Base-by-base conservation (phyloP, 2,888 invertebrate species). In the Gymnosoma rotundatum region DNA sequence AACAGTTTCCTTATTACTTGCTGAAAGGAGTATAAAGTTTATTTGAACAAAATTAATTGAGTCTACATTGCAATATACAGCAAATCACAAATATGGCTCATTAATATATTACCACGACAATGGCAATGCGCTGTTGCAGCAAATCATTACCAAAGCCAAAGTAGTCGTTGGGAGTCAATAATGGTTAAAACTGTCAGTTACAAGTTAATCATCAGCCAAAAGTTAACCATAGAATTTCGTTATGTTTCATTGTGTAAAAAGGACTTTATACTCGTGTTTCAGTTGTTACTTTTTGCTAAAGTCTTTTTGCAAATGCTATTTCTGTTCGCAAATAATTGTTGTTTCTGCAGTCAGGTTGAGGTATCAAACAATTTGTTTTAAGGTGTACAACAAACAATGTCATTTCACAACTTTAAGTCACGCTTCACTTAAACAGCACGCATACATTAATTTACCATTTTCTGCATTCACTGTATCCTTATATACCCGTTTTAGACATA, bases 341-440 rank as follows among this genome's bases (percentile, higher is more conserved):
- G 42, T 72, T 42, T 64, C 21, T 66, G 61, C 63, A 73, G 78
- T 79, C 79, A 76, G 58, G 63, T 69, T 76, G 82, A 90, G 89
- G 91, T 89, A 91, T 90, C 88, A 90, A 91, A 88, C 89, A 90
- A 90, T 90, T 81, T 52, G 50, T 20, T 52, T 52, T 18, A 52
- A 52, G 50, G 18, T 52, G 50, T 52, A 52, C 50, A 52, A 52
- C 87, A 89, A 90, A 89, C 89, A 84, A 84, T 81, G 81, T 84
- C 88, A 89, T 89, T 91, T 90, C 89, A 90, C 90, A 83, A 90
- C 89, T 90, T 90, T 88, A 63, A 88, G 89, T 90, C 91, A 90
- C 90, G 90, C 89, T 88, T 84, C 38, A 54, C 69, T 69, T 63
- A 79, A 79, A 72, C 81, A 74, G 60, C 64, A 82, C 70, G 76